These are phyloP conservation scores for Pseudochaenichthys georgianus DNA, from an alignment of 2,797 vertebrate genomes.

Conservation along the genomic window DNA sequence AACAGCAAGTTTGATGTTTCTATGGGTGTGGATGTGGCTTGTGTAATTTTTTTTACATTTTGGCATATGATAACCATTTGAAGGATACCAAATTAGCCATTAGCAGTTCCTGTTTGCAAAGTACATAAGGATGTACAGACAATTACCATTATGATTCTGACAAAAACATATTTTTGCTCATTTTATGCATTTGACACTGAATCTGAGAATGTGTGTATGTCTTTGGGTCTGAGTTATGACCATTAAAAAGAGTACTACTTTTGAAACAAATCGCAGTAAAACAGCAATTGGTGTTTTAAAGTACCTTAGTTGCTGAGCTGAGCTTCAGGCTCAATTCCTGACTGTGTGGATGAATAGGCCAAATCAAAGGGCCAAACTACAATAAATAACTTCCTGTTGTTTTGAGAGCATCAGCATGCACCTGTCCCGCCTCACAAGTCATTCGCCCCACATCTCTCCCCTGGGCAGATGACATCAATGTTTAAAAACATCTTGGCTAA, in stretches of 20 bases:
- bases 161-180: neutral
- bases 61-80: neutral
- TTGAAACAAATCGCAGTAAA: neutral
- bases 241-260: neutral
- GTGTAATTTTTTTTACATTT: neutral
- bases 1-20: constrained; percentile 3
- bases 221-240: neutral
- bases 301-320: neutral
- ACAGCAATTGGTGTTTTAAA: neutral
- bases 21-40: neutral
- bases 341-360: neutral
- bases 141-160: neutral
- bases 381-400: neutral
- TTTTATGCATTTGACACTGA: neutral
- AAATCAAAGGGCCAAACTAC: neutral
- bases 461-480: neutral
- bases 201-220: neutral
- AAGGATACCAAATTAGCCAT: neutral
- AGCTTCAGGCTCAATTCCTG: constrained; percentile 8
- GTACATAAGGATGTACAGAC: neutral
- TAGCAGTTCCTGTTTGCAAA: neutral
- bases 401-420: constrained; percentile 9
- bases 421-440: neutral
- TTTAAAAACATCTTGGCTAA: constrained; percentile 27
- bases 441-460: neutral